A percentile compares a stretch with the other conserved stretches of the same genome.
Conservation (phyloP, 2,113 vertebrate genomes). For the Carassius auratus region DNA sequence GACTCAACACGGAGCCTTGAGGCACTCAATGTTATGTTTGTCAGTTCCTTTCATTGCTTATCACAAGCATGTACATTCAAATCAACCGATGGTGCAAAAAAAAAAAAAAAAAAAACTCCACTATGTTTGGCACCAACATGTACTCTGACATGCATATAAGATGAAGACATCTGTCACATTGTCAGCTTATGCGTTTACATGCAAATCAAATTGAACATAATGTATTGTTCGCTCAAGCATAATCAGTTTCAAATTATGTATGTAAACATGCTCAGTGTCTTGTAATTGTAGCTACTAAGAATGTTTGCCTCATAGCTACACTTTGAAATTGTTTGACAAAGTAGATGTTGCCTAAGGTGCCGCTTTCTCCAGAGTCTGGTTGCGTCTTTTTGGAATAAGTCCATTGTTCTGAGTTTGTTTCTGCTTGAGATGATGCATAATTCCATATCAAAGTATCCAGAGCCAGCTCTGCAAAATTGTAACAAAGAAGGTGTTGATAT, state of each 20-base stretch:
- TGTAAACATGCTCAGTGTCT: not conserved
- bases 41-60: not conserved
- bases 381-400: not conserved
- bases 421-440: not conserved
- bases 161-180: not conserved
- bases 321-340: not conserved
- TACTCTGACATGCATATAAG: not conserved
- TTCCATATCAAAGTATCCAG: slow-evolving; percentile 31
- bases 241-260: not conserved
- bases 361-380: not conserved
- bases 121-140: not conserved
- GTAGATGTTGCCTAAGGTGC: not conserved
- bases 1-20: not conserved
- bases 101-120: not conserved
- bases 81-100: not conserved
- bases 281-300: not conserved
- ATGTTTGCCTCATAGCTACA: not conserved
- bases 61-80: not conserved
- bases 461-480: slow-evolving; percentile 21
- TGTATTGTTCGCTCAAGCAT: not conserved
- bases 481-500: slow-evolving; percentile 57
- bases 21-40: not conserved
- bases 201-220: not conserved
- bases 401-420: slow-evolving; percentile 6
- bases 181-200: not conserved